Base-by-base conservation (phyloP, 1,140 invertebrate species). In the Pentalonia nigronervosa region DNA sequence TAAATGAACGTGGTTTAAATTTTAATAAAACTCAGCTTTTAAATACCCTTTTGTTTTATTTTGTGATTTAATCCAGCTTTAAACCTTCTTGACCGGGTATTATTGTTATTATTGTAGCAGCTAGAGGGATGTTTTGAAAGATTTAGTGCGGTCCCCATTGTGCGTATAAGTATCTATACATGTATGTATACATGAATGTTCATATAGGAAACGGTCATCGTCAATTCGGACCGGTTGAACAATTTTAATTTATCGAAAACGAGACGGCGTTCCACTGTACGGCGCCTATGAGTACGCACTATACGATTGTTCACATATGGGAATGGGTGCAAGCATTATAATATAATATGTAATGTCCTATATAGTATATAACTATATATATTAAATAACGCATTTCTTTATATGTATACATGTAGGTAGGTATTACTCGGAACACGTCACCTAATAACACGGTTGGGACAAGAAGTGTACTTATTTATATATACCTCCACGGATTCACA, bases 21-120 rank as follows among this genome's bases (percentile, higher is more conserved):
- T 89, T 89, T 89, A 89, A 89, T 89, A 89, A 89, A 89, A 89
- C 88, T 89, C 88, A 53, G 88, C 88, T 89, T 89, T 89, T 89
- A 89, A 56, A 89, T 89, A 89, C 88, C 88, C 88, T 56, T 89
- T 89, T 89, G 88, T 89, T 89, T 56, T 56, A 48, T 89, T 89
- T 89, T 56, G 88, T 53, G 88, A 89, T 89, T 89, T 56, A 56
- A 56, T 89, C 48, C 88, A 89, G 88, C n/a, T 89, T 56, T 89
- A 89, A 89, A 56, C 34, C 48, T 89, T 89, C 88, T 89, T 89
- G 88, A 89, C 88, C 88, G 88, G 88, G 48, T 7, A 89, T 89
- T 56, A 89, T 89, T 47, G 25, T 83, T 83, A 83, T 83, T 83
- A 83, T 83, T 83, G 81, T 84, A 84, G 60, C n/a, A 34, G 30